Conservation (phyloP, 1,140 invertebrate species). For the Drosophila subpulchrella region DNA sequence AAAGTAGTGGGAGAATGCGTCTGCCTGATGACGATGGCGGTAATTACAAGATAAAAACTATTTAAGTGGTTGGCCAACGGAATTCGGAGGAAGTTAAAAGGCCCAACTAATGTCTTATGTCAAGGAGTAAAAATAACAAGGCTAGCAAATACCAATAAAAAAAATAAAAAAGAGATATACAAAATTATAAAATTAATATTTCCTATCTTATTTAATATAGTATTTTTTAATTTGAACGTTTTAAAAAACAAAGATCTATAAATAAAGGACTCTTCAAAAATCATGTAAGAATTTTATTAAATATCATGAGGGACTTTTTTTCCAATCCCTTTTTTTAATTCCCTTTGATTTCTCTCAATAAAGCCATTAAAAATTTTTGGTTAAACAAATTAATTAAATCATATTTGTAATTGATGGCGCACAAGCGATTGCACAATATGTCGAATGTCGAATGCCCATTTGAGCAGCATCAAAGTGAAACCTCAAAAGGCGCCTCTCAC, state of each 20-base stretch:
- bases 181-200: too few species aligned
- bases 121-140: background rate
- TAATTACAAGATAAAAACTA: constrained; percentile 83
- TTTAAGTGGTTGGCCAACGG: constrained; percentile 66
- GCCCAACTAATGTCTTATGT: background rate
- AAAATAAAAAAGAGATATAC: background rate
- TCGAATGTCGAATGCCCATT: constrained; percentile 36
- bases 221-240: too few species aligned
- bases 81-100: constrained; percentile 1
- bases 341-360: constrained; percentile 28
- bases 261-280: too few species aligned
- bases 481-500: constrained; percentile 48
- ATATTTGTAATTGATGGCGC: constrained; percentile 73
- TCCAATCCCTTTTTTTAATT: background rate
- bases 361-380: constrained; percentile 49
- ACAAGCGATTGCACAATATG: constrained; percentile 55
- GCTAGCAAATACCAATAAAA: background rate
- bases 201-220: too few species aligned
- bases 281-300: too few species aligned
- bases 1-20: constrained; percentile 44
- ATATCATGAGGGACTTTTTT: too few species aligned
- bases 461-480: constrained; percentile 72
- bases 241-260: too few species aligned
- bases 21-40: constrained; percentile 72
- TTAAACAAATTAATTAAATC: constrained; percentile 78